Evolutionary conservation across 2,888 invertebrate genomes (phyloP).

Genomic region (Argyresthia albistria): DNA sequence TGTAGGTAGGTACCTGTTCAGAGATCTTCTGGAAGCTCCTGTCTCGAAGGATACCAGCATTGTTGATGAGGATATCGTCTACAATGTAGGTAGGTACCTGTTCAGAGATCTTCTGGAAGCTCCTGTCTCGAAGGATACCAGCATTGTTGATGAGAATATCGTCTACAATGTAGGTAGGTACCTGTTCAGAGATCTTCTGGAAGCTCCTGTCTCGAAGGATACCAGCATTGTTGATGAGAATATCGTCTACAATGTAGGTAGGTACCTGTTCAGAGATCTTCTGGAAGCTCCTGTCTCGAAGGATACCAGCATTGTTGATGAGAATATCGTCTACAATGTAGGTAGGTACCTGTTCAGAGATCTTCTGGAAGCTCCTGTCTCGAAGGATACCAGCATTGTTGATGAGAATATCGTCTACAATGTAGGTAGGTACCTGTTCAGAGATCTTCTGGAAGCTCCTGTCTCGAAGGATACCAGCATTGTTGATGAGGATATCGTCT

Average conservation of each 20-base stretch:
- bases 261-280: constrained; percentile 83
- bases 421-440: constrained; percentile 76
- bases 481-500: constrained; percentile 97
- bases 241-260: too few relatives aligned
- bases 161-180: too few relatives aligned
- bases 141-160: constrained; percentile 99
- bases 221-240: constrained; percentile 98
- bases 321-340: too few relatives aligned
- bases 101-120: constrained; percentile 90
- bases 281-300: constrained; percentile 92
- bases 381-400: constrained; percentile 99
- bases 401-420: constrained; percentile 95
- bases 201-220: constrained; percentile 96
- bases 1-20: constrained; percentile 70
- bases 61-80: constrained; percentile 97
- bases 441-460: constrained; percentile 91
- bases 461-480: constrained; percentile 98
- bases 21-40: constrained; percentile 91
- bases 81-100: too few relatives aligned
- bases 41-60: constrained; percentile 98
- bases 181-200: constrained; percentile 84
- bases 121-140: constrained; percentile 95
- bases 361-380: constrained; percentile 92
- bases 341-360: constrained; percentile 80
- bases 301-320: constrained; percentile 98